Evolutionary conservation across 2,113 vertebrate species (phyloP).

Genomic region (Rattus rattus): DNA sequence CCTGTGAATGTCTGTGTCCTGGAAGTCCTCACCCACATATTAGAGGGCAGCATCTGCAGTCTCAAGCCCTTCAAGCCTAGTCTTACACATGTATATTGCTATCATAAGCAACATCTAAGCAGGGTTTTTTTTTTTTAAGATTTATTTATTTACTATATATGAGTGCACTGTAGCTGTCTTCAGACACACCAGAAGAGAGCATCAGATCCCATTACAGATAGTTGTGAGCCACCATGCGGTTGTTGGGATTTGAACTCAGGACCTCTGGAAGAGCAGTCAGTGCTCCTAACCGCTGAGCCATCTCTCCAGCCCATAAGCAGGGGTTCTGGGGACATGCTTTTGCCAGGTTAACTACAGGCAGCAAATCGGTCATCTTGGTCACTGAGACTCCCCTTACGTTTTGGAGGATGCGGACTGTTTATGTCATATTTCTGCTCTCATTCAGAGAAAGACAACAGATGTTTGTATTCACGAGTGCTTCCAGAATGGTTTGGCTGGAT

Average conservation of each 20-base stretch:
- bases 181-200: too few relatives aligned
- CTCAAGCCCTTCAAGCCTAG: too few relatives aligned
- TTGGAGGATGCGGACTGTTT: background rate
- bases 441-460: background rate
- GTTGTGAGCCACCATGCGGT: too few relatives aligned
- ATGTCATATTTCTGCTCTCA: background rate
- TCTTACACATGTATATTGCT: background rate
- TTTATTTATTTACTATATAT: too few relatives aligned
- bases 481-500: background rate
- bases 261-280: too few relatives aligned
- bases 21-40: too few relatives aligned
- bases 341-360: background rate
- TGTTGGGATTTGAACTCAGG: too few relatives aligned
- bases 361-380: background rate
- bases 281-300: too few relatives aligned
- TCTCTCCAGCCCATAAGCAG: background rate
- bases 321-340: background rate
- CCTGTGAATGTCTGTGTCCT: background rate
- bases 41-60: background rate
- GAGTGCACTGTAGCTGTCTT: too few relatives aligned
- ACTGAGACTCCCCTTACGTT: background rate
- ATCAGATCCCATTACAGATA: too few relatives aligned
- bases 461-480: background rate
- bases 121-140: too few relatives aligned
- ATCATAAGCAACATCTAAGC: background rate